Evolutionary conservation across 2,113 vertebrate genomes (phyloP), one percentile per base, ranked within the genome.

Genomic region (Orthonyx spaldingii): DNA sequence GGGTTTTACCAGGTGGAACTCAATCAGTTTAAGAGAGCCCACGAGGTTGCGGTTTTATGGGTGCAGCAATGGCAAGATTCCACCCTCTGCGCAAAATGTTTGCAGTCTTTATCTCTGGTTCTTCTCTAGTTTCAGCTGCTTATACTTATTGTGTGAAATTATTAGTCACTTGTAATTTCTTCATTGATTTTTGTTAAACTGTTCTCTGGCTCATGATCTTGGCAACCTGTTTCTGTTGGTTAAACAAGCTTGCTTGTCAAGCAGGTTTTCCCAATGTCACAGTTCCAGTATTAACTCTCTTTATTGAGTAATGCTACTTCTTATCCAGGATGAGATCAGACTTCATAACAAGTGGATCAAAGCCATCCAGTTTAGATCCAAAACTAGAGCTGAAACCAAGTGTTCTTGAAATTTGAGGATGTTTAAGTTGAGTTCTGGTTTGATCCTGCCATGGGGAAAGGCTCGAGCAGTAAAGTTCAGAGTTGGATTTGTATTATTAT

Each of bases 301-400:
- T 78, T 90, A 88, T 92, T 94, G 85, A 92, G 90, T 93, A 96
- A 96, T 90, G 85, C 44, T 90, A 52, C 68, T 89, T 50, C 88
- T 96, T 92, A 92, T 96, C 90, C 94, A 90, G 88, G 60, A 87
- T 97, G 96, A 96, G 92, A 94, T 96, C 96, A 97, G 96, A 81
- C 92, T 94, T 93, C 60, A 26, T 94, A 94, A 93, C 72, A 87
- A 94, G 87, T 89, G 85, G 90, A 96, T 93, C 90, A 95, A 96
- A 92, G 88, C 88, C 79, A 84, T 81, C 75, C 71, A 92, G 76
- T 89, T 95, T 49, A 92, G 83, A 93, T 89, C 83, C 72, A 87
- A 84, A 95, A 71, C 16, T 53, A 1, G 64, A 94, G 53, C 61
- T 71, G 39, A 92, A 84, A 79, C 44, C 53, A 75, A 96, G 59